Base-by-base conservation (phyloP, 1,140 invertebrate genomes). In the Pantala flavescens region DNA sequence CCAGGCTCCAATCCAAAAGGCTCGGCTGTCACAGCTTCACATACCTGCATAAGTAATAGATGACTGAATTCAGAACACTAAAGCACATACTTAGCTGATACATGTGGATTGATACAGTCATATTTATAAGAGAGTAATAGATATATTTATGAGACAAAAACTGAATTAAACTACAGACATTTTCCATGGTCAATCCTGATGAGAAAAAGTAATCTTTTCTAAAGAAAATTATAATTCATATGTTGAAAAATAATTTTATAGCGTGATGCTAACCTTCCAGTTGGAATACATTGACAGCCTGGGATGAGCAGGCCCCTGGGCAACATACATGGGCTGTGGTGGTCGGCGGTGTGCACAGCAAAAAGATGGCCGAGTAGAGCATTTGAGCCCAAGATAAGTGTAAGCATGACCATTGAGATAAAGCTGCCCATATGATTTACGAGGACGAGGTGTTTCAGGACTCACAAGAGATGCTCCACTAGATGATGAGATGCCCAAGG, bases 221-320 rank as follows among this genome's bases (percentile, higher is more conserved):
- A 36, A 36, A 5, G 9, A 36, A 36, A 36, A 36, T 36, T 36
- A 36, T 36, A 5, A 9, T 9, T 36, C 28, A 36, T 5, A 36
- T 5, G 3, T 36, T 36, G 28, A 36, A 36, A 36, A 36, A 36
- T 36, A 36, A 36, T 9, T 5, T 36, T 9, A 2, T 5, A 36
- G 23, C 16, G 19, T 2, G 71, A 42, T 42, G 63, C 77, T 76
- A 76, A 87, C 83, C 83, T 94, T 91, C 97, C 97, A 99, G 81
- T 98, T 97, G 12, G 95, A 97, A 80, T 99, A 99, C 96, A 99
- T 99, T 19, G 96, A 98, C 55, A 98, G 84, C 78, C 92, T 94
- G 77, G 93, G 90, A 81, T 96, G 92, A 80, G 95, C 91, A 0
- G 88, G 90, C 10, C 84, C 83, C 77, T 89, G 86, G 16, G 82